phyloP scores from a whole-genome alignment of 2,113 vertebrate genomes.

The Colaptes auratus region DNA sequence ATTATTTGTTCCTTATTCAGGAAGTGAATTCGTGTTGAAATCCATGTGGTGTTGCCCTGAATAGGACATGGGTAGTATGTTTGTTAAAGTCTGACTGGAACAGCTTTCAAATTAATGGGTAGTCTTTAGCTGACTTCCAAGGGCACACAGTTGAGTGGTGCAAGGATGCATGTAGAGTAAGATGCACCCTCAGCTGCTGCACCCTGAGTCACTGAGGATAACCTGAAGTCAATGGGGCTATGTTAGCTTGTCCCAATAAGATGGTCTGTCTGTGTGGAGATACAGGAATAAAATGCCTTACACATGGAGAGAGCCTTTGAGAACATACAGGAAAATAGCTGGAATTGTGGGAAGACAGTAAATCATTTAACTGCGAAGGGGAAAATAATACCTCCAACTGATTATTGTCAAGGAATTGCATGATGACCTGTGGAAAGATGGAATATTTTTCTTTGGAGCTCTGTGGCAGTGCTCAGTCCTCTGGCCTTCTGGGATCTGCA shows the following conservation, averaged over 20 bases:
- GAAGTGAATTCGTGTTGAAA: not conserved
- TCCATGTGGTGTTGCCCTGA: not conserved
- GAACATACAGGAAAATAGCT: not conserved
- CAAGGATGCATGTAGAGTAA: not conserved
- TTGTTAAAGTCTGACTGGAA: not conserved
- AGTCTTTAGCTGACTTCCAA: not conserved
- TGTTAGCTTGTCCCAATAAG: not conserved
- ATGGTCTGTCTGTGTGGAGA: not conserved
- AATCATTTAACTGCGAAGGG: not conserved
- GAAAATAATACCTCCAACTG: not conserved
- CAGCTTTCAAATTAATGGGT: not conserved
- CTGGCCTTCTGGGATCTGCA: not conserved
- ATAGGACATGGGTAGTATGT: not conserved
- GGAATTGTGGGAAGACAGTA: not conserved
- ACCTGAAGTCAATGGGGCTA: not conserved
- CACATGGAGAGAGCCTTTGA: not conserved
- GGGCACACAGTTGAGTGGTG: not conserved
- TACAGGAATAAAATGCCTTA: not conserved
- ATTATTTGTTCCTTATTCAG: not conserved
- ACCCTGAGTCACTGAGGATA: not conserved
- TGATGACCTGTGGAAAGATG: not conserved
- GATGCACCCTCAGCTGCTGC: not conserved
- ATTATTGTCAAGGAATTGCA: not conserved
- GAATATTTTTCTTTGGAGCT: not conserved
- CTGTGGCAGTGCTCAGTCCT: not conserved